These are phyloP conservation scores for Pheosia gnoma DNA, from an alignment of 2,888 invertebrate genomes.

Conservation along the genomic window DNA sequence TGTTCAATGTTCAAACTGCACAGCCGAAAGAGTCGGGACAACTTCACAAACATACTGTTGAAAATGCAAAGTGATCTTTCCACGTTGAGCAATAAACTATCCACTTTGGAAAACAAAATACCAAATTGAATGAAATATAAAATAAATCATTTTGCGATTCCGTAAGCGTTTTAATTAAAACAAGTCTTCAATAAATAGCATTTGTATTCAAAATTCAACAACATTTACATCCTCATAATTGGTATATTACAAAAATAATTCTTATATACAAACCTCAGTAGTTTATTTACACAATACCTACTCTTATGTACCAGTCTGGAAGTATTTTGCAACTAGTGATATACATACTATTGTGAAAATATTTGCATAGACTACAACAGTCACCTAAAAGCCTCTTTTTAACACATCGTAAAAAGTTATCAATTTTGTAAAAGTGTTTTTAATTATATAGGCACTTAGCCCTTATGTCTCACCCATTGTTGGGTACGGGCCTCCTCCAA, in stretches of 20 bases:
- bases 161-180: constrained; percentile 17
- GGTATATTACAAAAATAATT: constrained; percentile 29
- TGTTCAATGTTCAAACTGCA: constrained; percentile 63
- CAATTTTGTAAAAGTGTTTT: too few species aligned
- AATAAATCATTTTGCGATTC: not conserved
- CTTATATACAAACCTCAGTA: constrained; percentile 40
- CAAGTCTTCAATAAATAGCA: constrained; percentile 24
- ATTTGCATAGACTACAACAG: too few species aligned
- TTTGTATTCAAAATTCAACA: constrained; percentile 14
- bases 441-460: too few species aligned
- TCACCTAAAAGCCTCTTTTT: not conserved
- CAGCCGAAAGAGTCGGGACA: constrained; percentile 64
- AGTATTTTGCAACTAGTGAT: constrained; percentile 44
- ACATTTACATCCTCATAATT: constrained; percentile 14
- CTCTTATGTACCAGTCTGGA: constrained; percentile 13
- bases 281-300: constrained; percentile 35
- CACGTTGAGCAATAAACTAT: constrained; percentile 63
- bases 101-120: constrained; percentile 66
- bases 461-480: too few species aligned
- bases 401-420: too few species aligned
- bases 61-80: constrained; percentile 73
- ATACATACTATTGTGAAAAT: constrained; percentile 6
- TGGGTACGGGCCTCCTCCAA: too few species aligned
- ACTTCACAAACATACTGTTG: constrained; percentile 64
- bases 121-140: constrained; percentile 13